Evolutionary conservation across 2,797 vertebrate species (phyloP).

Genomic region (Delichon dasypus): DNA sequence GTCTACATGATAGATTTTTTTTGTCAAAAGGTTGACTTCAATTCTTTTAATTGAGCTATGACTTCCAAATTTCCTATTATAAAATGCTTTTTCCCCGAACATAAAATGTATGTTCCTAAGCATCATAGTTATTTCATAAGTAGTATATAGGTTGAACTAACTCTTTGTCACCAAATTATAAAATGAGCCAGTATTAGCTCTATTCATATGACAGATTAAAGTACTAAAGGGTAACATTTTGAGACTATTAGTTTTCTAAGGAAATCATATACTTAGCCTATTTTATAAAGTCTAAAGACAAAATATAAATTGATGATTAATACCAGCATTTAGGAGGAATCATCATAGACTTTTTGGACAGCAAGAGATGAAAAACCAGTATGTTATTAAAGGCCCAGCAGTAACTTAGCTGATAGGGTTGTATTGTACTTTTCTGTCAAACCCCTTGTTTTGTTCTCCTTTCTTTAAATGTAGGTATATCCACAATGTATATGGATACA

Average conservation of each 20-base stretch:
- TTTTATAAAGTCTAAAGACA: background rate
- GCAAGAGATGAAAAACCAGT: background rate
- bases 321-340: background rate
- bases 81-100: background rate
- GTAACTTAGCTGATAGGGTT: background rate
- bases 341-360: background rate
- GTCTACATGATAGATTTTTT: background rate
- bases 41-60: background rate
- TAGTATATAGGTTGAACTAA: background rate
- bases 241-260: background rate
- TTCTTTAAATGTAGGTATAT: background rate
- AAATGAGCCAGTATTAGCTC: background rate
- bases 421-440: background rate
- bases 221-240: background rate
- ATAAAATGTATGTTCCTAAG: background rate
- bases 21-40: background rate
- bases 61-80: background rate
- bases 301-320: background rate
- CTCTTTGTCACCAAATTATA: background rate
- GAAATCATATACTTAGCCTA: background rate
- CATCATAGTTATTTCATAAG: background rate
- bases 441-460: background rate
- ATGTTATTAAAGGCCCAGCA: background rate
- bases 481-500: background rate
- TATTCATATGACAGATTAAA: background rate